Evolutionary conservation across 2,113 vertebrate genomes (phyloP), one percentile per base, ranked within the genome.

Genomic region (Pycnonotus jocosus): DNA sequence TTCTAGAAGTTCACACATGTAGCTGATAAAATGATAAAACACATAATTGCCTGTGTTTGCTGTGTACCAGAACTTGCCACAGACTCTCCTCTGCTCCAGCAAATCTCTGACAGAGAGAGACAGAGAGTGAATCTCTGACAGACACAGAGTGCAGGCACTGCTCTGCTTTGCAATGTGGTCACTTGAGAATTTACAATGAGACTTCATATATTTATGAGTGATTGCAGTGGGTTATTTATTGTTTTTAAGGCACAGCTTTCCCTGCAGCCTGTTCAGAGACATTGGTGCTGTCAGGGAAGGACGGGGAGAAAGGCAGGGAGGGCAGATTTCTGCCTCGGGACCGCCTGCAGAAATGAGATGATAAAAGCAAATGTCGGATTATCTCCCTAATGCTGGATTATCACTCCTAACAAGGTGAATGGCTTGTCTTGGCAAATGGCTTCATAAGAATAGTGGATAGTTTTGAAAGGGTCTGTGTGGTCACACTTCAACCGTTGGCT

Each of bases 351-450:
- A 88, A 92, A 96, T 85, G 94, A 87, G 87, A 90, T 5, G 90
- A 88, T 92, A 96, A 93, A 95, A 90, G 86, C 71, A 56, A 89
- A 94, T 94, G 91, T 96, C 53, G 40, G 94, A 92, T 95, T 95
- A 95, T 94, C 96, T 92, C 94, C 90, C 91, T 91, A 56, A 86
- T 68, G 89, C 86, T 95, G 95, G 93, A 96, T 94, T 92, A 95
- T 96, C 91, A 17, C 90, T 92, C 91, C 90, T 93, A 94, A 97
- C 96, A 97, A 88, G 92, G 93, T 25, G 81, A 94, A 73, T 66
- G 73, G 94, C 54, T 97, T 97, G 96, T 97, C 92, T 58, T 92
- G 88, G 95, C 90, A 96, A 96, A 94, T 81, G 86, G 92, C 93
- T 95, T 95, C 93, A 77, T 51, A 89, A 79, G 87, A 84, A 88